phyloP scores from a whole-genome alignment of 37 sponge, comb jelly and placozoan species.

The Haliclona indistincta region DNA sequence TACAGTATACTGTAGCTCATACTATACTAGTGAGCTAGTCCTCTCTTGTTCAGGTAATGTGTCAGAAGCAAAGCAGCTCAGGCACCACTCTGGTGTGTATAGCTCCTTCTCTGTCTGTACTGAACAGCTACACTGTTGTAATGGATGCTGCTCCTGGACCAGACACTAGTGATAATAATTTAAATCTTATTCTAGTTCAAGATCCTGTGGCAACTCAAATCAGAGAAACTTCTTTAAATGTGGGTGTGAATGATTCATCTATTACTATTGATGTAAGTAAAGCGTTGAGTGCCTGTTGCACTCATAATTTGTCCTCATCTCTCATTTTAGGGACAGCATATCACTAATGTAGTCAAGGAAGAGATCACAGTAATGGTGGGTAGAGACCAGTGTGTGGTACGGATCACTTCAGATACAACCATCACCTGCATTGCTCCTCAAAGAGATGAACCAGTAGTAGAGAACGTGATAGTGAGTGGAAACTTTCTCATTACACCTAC shows the following conservation, averaged over 20 bases:
- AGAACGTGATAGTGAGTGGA: too few relatives aligned
- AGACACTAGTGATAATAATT: not conserved
- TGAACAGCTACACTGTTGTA: slow-evolving; percentile 6
- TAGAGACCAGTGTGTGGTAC: slow-evolving; percentile 3
- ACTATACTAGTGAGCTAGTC: too few relatives aligned
- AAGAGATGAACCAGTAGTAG: not conserved
- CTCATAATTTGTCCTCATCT: not conserved
- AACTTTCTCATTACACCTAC: too few relatives aligned
- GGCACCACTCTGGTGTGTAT: not conserved
- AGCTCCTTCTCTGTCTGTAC: not conserved
- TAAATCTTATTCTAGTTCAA: not conserved
- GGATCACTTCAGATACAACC: not conserved
- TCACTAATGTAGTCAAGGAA: slow-evolving; percentile 19
- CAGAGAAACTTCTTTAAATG: too few relatives aligned
- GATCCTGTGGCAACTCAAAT: slow-evolving; percentile 2
- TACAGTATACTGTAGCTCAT: too few relatives aligned
- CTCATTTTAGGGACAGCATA: slow-evolving; percentile 44
- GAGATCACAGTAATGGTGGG: slow-evolving; percentile 43
- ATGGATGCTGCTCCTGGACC: slow-evolving; percentile 40
- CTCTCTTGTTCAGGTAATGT: too few relatives aligned
- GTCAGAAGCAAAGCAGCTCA: too few relatives aligned
- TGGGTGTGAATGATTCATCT: too few relatives aligned
- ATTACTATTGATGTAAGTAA: too few relatives aligned
- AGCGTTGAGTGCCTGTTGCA: too few relatives aligned
- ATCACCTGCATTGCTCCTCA: not conserved